Evolutionary conservation across 2,113 vertebrate genomes (phyloP).

Genomic region (Megaleporinus macrocephalus): DNA sequence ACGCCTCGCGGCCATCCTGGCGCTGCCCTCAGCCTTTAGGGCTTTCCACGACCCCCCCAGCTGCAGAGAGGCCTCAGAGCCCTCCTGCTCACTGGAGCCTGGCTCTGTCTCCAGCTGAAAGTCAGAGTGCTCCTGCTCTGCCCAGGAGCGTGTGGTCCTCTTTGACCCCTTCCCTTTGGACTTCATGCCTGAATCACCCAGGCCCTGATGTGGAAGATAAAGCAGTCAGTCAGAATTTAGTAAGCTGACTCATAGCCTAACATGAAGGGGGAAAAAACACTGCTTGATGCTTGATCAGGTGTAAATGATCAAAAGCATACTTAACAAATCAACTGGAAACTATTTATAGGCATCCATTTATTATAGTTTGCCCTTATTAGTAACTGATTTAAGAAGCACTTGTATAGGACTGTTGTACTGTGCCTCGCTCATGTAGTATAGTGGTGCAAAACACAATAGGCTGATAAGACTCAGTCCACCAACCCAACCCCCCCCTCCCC

Average conservation of each 20-base stretch:
- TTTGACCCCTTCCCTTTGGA: constrained; percentile 86
- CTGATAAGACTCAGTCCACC: neutral
- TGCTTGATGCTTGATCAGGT: neutral
- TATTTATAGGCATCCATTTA: neutral
- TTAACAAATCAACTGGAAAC: neutral
- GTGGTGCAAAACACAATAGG: neutral
- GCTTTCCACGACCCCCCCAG: constrained; percentile 69
- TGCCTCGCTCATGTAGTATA: neutral
- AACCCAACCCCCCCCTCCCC: no score
- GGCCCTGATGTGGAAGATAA: constrained; percentile 34
- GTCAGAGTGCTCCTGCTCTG: constrained; percentile 70
- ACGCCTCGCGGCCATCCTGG: constrained; percentile 44
- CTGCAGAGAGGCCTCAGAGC: constrained; percentile 77
- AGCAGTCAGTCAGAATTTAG: constrained; percentile 7
- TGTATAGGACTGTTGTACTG: no score
- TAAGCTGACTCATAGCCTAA: neutral
- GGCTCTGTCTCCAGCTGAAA: constrained; percentile 70
- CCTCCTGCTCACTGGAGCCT: constrained; percentile 79
- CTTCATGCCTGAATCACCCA: constrained; percentile 82
- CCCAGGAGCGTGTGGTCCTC: constrained; percentile 68
- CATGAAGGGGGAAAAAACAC: neutral
- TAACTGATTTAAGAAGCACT: neutral
- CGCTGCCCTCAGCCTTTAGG: neutral
- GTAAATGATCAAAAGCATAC: neutral
- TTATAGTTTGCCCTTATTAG: neutral